phyloP scores from a whole-genome alignment of 2,797 vertebrate genomes.

The Acanthiza pusilla region DNA sequence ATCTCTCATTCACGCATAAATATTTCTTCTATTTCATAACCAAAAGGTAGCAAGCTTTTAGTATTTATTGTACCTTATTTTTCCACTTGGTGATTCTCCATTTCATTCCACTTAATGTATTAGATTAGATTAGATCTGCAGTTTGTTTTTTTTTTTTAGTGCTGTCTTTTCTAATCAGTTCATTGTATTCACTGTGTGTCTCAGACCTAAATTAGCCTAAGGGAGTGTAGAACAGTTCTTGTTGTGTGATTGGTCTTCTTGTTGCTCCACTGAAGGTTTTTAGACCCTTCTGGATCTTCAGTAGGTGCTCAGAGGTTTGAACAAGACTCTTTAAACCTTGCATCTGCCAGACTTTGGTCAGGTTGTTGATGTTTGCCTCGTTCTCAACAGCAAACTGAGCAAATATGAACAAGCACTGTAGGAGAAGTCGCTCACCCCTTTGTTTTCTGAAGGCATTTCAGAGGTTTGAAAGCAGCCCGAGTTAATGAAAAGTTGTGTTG shows the following conservation, averaged over 20 bases:
- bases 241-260: not conserved
- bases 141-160: not conserved
- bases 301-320: not conserved
- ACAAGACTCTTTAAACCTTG: not conserved
- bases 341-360: not conserved
- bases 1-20: not conserved
- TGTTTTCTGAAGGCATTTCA: constrained; percentile 15
- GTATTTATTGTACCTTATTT: not conserved
- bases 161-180: not conserved
- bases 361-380: constrained; percentile 1
- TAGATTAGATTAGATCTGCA: not conserved
- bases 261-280: not conserved
- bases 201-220: not conserved
- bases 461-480: not conserved
- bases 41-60: not conserved
- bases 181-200: not conserved
- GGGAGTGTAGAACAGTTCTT: not conserved
- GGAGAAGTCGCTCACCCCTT: not conserved
- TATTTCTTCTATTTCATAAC: not conserved
- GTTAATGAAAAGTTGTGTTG: constrained; percentile 53
- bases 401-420: not conserved
- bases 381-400: not conserved
- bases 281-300: not conserved
- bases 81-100: not conserved
- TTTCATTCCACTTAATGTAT: not conserved